A percentile compares a stretch with the other conserved stretches of the same genome.
Evolutionary conservation across 1,140 invertebrate species (phyloP).

Genomic region (Aphis craccivora): DNA sequence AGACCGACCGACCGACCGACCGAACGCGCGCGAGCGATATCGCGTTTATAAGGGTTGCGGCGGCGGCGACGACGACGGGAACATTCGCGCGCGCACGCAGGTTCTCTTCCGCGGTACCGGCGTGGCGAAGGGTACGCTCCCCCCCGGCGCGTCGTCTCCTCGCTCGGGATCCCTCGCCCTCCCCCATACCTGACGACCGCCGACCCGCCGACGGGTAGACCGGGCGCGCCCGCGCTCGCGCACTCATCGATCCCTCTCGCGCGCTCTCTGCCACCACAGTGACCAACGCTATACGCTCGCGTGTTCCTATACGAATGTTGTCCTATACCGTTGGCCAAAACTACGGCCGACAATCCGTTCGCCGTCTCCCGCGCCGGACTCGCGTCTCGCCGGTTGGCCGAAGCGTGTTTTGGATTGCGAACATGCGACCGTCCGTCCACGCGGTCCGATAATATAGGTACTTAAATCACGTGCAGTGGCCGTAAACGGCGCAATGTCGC

Average conservation of each 20-base stretch:
- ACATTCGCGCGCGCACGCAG: neutral
- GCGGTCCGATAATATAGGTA: too few relatives aligned
- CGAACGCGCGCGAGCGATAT: neutral
- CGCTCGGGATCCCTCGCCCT: neutral
- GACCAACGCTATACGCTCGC: neutral
- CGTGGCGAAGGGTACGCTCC: neutral
- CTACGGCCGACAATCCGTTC: neutral
- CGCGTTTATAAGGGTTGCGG: neutral
- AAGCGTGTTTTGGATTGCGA: neutral
- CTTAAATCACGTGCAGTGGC: too few relatives aligned
- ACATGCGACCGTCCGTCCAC: neutral
- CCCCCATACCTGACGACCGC: neutral
- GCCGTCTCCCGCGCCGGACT: neutral
- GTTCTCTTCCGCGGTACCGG: neutral
- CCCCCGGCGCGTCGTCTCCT: neutral
- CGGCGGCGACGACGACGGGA: neutral
- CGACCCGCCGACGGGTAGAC: neutral
- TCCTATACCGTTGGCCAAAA: too few relatives aligned
- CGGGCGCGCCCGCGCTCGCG: neutral
- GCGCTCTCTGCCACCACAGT: neutral
- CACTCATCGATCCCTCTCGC: constrained; percentile 1
- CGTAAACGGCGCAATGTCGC: too few relatives aligned
- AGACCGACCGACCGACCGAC: neutral
- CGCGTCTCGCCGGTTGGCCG: neutral
- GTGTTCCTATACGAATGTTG: neutral